Evolutionary conservation across 1,140 invertebrate species (phyloP).

Genomic region (Bombus affinis): DNA sequence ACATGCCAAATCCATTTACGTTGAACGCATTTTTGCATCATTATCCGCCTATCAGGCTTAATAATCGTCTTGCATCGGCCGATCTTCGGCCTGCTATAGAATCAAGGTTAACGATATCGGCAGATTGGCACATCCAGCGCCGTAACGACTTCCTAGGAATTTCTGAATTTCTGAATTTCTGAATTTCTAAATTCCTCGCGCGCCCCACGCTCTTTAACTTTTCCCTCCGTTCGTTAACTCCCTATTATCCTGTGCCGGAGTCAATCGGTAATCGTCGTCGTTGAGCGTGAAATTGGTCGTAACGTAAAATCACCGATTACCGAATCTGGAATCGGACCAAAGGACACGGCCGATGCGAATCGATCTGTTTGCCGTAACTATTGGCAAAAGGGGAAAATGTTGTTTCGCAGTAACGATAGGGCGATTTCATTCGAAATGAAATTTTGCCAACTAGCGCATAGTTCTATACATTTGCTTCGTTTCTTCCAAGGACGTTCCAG

Average conservation of each 20-base stretch:
- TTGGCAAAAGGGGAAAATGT: background rate
- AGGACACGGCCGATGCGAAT: background rate
- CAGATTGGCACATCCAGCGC: constrained; percentile 2
- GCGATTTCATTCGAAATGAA: background rate
- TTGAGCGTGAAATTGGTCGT: accelerated
- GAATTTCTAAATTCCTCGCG: background rate
- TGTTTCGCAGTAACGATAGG: background rate
- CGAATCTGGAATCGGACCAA: background rate
- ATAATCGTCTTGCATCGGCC: constrained; percentile 36
- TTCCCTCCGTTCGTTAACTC: background rate
- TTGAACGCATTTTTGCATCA: constrained; percentile 35
- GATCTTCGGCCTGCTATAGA: background rate
- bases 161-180: background rate
- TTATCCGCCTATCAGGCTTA: constrained; percentile 36
- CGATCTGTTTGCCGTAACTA: background rate
- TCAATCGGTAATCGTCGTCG: background rate
- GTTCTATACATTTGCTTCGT: background rate
- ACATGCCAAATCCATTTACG: constrained; percentile 51
- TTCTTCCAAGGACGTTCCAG: background rate
- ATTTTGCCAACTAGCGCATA: background rate
- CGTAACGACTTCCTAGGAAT: background rate
- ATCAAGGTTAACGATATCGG: constrained; percentile 35
- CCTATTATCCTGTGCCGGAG: background rate
- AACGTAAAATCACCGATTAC: background rate
- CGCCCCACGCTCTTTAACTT: background rate